Base-by-base conservation (phyloP, 2,113 vertebrate genomes). In the Dromiciops gliroides region DNA sequence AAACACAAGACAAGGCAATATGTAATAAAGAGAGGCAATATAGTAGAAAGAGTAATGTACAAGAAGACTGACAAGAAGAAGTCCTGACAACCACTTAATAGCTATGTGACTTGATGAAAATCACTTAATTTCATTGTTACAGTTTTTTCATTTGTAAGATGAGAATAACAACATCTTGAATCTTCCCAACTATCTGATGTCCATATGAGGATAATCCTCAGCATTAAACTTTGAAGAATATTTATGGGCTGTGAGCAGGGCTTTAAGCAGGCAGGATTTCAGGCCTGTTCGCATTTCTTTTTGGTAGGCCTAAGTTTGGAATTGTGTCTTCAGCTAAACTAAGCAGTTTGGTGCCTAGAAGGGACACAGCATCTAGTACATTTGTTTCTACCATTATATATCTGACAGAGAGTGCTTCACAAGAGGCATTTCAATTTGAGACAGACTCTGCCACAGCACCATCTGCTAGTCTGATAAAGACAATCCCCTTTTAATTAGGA, bases 401-500 rank as follows among this genome's bases (percentile, higher is more conserved):
- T 93, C 90, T n/a, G 24, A 56, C 51, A 92, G 51, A 7, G 37
- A 95, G 93, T 89, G 60, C 89, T 94, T 92, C 92, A 89, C 51
- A 89, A 89, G 90, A 67, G 50, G 52, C 28, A 0, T 83, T 93
- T 93, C 25, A 47, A 31, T 94, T 47, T 93, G 95, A 95, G 93
- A 91, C 94, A 89, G 92, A 93, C 90, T 90, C 48, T 91, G 92
- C 94, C 0, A 9, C n/a, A 89, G 67, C 51, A 92, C 95, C 94
- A 89, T 96, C 96, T 95, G 95, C 92, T 92, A 93, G 83, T 89
- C 83, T 11, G 31, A 92, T 91, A 91, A 92, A 93, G 92, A 95
- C 91, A 95, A 92, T 91, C 83, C 92, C 95, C 91, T 91, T 97
- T 94, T 95, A 95, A 94, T 95, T 93, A 53, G 92, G 96, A 94